Conservation (phyloP, 2,888 invertebrate species). For the Andrena flavipes region DNA sequence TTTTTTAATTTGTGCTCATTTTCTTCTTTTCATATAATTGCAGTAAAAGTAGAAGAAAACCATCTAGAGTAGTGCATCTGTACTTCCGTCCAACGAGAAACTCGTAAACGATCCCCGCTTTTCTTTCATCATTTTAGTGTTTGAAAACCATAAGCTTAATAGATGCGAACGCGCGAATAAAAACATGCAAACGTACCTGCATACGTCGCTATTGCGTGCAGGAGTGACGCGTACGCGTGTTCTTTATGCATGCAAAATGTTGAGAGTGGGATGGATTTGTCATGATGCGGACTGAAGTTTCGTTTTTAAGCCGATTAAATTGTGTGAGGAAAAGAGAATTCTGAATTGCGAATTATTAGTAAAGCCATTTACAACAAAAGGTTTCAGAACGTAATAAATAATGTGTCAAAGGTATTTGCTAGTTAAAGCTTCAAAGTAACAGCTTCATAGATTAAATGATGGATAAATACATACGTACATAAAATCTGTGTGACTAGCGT, state of each 20-base stretch:
- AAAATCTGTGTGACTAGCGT: no score
- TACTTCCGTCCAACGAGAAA: neutral
- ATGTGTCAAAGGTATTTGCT: no score
- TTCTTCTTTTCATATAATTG: neutral
- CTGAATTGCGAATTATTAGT: neutral
- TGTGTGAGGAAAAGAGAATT: neutral
- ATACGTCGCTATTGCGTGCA: neutral
- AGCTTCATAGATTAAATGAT: no score
- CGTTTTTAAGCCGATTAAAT: neutral
- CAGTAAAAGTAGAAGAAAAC: neutral
- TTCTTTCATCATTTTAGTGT: neutral
- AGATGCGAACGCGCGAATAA: neutral
- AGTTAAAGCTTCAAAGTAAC: no score
- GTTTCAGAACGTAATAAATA: neutral
- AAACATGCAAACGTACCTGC: neutral
- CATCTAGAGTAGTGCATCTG: neutral
- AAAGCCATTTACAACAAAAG: neutral
- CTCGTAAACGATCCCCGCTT: neutral
- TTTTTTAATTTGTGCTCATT: neutral
- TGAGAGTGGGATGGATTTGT: conserved; percentile 6
- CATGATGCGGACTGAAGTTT: neutral
- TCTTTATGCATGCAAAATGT: neutral
- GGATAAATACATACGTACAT: no score
- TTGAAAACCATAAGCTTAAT: neutral
- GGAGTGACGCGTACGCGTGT: neutral